A percentile compares a stretch with the other conserved stretches of the same genome.
phyloP scores from a whole-genome alignment of 2,113 vertebrate genomes.

The Pluvianellus socialis region DNA sequence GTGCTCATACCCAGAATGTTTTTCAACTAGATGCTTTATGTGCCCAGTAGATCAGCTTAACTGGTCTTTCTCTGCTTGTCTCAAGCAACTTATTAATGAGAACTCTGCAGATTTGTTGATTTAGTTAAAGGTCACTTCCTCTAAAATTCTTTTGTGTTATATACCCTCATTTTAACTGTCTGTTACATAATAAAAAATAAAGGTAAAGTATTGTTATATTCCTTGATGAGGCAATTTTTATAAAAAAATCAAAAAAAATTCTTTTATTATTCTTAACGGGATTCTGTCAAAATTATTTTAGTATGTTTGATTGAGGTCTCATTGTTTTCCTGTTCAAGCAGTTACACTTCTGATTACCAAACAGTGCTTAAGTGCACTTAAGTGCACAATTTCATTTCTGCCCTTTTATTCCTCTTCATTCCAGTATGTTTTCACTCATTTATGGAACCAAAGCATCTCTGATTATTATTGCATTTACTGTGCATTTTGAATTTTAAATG shows the following conservation, averaged over 20 bases:
- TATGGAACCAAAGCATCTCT: neutral
- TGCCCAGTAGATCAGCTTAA: neutral
- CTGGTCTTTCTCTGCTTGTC: neutral
- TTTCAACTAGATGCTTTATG: neutral
- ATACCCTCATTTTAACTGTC: neutral
- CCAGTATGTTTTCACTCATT: neutral
- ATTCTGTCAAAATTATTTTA: neutral
- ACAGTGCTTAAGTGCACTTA: neutral
- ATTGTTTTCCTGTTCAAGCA: neutral
- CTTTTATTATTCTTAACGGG: neutral
- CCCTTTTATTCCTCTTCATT: neutral
- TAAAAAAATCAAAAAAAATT: neutral
- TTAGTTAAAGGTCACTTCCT: neutral
- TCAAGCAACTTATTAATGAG: neutral
- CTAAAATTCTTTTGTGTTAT: neutral
- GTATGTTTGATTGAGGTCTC: neutral
- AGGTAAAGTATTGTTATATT: neutral
- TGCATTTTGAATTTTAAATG: neutral
- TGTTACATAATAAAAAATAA: neutral
- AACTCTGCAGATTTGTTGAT: neutral
- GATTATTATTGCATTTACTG: neutral
- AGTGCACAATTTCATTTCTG: neutral
- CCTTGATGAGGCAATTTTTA: neutral
- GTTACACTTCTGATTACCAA: neutral
- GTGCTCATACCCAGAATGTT: neutral